These are phyloP conservation scores for Colossoma macropomum DNA, from an alignment of 2,113 vertebrate species.

Conservation along the genomic window DNA sequence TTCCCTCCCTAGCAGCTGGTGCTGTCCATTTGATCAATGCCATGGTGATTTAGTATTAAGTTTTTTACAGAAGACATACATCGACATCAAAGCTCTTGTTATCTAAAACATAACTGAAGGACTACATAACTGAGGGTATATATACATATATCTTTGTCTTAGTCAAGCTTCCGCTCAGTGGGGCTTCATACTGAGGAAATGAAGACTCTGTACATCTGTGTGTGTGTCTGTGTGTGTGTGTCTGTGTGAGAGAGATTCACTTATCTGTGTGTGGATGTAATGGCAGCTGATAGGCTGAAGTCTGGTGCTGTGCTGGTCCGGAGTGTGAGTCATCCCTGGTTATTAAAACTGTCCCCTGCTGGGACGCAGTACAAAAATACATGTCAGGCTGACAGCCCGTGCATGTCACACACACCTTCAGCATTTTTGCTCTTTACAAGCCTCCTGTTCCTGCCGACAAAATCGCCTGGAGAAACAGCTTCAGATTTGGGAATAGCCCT, in stretches of 20 bases:
- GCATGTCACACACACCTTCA: conserved; percentile 3
- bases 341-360: conserved; percentile 39
- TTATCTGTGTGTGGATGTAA: not conserved
- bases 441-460: not conserved
- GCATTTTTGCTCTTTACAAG: not conserved
- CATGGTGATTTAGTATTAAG: conserved; percentile 27
- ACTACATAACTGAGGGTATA: not conserved
- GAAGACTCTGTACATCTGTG: not conserved
- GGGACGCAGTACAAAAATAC: not conserved
- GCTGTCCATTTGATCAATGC: conserved; percentile 40
- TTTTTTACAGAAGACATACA: conserved; percentile 22
- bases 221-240: not conserved
- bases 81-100: conserved; percentile 41
- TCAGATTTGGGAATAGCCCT: conserved; percentile 11
- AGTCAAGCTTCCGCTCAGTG: not conserved
- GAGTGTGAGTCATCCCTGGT: conserved; percentile 33
- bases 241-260: not conserved
- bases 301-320: not conserved
- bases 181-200: not conserved
- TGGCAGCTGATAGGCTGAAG: not conserved
- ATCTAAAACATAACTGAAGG: conserved; percentile 6
- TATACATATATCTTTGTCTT: too few species aligned
- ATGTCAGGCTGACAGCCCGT: conserved; percentile 18
- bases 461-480: not conserved
- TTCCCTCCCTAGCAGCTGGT: conserved; percentile 13